phyloP scores from a whole-genome alignment of 2,888 invertebrate genomes.

The Tetanocera ferruginea region DNA sequence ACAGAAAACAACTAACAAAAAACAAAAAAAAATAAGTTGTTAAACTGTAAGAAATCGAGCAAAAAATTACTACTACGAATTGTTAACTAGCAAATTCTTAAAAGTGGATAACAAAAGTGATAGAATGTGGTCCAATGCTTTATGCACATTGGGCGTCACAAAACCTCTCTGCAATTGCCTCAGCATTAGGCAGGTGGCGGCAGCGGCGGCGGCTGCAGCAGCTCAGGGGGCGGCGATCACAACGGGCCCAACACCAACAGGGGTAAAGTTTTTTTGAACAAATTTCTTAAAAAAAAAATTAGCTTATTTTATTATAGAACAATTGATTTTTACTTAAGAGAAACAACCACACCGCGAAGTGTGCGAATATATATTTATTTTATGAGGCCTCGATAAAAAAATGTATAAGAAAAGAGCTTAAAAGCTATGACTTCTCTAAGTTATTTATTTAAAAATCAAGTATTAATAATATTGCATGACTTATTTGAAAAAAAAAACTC shows the following conservation, averaged over 20 bases:
- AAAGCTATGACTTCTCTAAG: no score
- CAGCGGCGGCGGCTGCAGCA: slow-evolving; percentile 66
- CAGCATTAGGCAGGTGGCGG: slow-evolving; percentile 70
- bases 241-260: slow-evolving; percentile 59
- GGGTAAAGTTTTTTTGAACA: slow-evolving; percentile 57
- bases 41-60: neutral
- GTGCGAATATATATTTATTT: neutral
- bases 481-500: no score
- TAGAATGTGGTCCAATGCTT: slow-evolving; percentile 70
- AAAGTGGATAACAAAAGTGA: slow-evolving; percentile 66
- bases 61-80: slow-evolving; percentile 41
- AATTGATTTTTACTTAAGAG: no score
- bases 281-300: neutral
- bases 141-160: slow-evolving; percentile 70
- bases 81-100: slow-evolving; percentile 42
- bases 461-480: no score
- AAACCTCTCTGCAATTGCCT: slow-evolving; percentile 70
- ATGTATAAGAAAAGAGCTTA: no score
- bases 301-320: neutral
- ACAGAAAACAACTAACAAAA: neutral
- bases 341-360: neutral
- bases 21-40: neutral
- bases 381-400: no score
- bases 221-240: slow-evolving; percentile 60
- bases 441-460: no score